phyloP scores from a whole-genome alignment of 2,113 vertebrate genomes.

The Gavialis gangeticus region DNA sequence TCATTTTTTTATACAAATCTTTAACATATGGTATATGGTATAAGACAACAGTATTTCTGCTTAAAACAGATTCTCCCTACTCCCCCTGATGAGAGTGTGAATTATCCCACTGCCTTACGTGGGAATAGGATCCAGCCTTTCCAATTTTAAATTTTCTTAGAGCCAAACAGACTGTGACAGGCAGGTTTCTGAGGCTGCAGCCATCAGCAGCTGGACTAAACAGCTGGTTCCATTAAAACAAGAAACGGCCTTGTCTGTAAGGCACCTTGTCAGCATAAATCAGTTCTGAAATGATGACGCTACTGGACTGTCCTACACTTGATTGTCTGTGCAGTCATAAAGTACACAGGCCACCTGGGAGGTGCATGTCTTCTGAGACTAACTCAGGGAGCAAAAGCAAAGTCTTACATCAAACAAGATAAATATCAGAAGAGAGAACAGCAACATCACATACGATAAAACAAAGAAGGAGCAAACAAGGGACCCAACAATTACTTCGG shows the following conservation, averaged over 20 bases:
- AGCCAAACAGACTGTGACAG: neutral
- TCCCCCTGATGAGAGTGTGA: neutral
- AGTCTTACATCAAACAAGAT: neutral
- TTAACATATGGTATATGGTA: neutral
- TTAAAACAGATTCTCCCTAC: neutral
- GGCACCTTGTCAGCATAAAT: neutral
- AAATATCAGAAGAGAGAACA: neutral
- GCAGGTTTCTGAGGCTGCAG: neutral
- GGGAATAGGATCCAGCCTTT: neutral
- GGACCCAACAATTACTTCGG: neutral
- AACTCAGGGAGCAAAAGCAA: neutral
- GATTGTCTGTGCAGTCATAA: neutral
- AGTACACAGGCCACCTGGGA: neutral
- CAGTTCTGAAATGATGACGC: neutral
- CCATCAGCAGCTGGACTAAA: constrained; percentile 21
- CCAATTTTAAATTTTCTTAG: neutral
- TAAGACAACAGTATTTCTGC: neutral
- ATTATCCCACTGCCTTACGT: neutral
- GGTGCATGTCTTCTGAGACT: neutral
- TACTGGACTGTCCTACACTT: neutral
- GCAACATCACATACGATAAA: neutral
- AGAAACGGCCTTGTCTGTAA: neutral
- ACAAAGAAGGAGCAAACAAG: neutral
- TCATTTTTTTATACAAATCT: neutral
- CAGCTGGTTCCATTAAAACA: constrained; percentile 3